A percentile compares a stretch with the other conserved stretches of the same genome.
These are phyloP conservation scores for Eumeta japonica DNA, from an alignment of 1,140 invertebrate genomes.

Conservation along the genomic window DNA sequence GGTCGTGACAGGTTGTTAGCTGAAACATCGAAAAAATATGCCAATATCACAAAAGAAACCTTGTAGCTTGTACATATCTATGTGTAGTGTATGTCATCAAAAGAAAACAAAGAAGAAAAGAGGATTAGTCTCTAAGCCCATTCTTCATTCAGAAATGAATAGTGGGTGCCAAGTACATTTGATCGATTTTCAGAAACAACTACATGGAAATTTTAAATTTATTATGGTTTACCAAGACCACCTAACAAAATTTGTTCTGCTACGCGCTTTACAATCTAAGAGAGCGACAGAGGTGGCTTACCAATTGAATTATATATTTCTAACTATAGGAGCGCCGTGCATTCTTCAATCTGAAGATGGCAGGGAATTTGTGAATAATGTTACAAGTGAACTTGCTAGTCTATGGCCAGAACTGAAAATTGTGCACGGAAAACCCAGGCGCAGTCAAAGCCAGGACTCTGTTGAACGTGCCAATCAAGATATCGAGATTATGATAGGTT, in stretches of 20 bases:
- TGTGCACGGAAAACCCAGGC: slow-evolving; percentile 23
- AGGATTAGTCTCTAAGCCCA: slow-evolving; percentile 26
- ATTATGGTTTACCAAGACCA: too few species aligned
- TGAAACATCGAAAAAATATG: too few species aligned
- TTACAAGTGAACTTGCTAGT: too few species aligned
- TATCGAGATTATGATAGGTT: slow-evolving; percentile 33
- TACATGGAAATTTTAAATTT: slow-evolving; percentile 42
- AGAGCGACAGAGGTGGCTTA: slow-evolving; percentile 20
- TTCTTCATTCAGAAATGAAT: slow-evolving; percentile 29
- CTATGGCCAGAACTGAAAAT: slow-evolving; percentile 40
- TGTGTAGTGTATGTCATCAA: slow-evolving; percentile 15
- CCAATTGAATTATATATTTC: slow-evolving; percentile 26
- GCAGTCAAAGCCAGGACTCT: slow-evolving; percentile 28
- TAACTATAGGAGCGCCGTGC: slow-evolving; percentile 31
- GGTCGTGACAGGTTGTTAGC: slow-evolving; percentile 14
- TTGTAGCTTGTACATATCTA: slow-evolving; percentile 4
- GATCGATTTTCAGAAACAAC: slow-evolving; percentile 44
- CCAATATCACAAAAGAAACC: too few species aligned
- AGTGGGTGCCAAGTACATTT: slow-evolving; percentile 50
- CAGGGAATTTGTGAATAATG: too few species aligned
- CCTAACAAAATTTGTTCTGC: too few species aligned
- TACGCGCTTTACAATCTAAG: too few species aligned
- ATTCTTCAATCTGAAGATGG: slow-evolving; percentile 39
- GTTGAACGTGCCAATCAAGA: slow-evolving; percentile 39
- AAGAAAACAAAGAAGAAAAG: slow-evolving; percentile 19